Percentiles rank a stretch among this genome's conserved stretches.
Conservation (phyloP, 2,113 vertebrate genomes). For the Aegithalos caudatus region DNA sequence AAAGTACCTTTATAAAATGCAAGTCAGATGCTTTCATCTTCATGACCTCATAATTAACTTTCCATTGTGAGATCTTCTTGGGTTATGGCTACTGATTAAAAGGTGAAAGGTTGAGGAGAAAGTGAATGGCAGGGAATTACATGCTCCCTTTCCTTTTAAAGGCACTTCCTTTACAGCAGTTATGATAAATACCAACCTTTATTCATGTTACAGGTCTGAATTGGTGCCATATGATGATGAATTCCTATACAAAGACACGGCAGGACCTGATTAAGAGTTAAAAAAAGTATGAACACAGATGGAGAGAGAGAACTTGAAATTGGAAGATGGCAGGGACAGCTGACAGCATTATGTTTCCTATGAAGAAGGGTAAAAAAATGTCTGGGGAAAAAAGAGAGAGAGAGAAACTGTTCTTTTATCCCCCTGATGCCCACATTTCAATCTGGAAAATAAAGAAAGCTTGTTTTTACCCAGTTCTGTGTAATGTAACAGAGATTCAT, state of each 20-base stretch:
- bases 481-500: constrained; percentile 1
- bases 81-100: constrained; percentile 76
- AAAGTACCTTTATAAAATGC: constrained; percentile 71
- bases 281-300: constrained; percentile 64
- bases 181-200: constrained; percentile 78
- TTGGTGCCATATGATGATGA: constrained; percentile 79
- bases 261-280: constrained; percentile 73
- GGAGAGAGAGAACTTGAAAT: constrained; percentile 53
- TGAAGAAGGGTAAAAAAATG: not conserved
- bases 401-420: constrained; percentile 61
- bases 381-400: not conserved
- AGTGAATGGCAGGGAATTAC: constrained; percentile 74
- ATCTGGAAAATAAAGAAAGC: not conserved
- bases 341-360: constrained; percentile 45
- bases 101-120: constrained; percentile 70
- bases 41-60: constrained; percentile 76
- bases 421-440: constrained; percentile 44
- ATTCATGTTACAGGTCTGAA: constrained; percentile 76
- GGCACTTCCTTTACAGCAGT: constrained; percentile 75
- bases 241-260: constrained; percentile 74
- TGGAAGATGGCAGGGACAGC: constrained; percentile 46
- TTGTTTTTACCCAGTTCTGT: not conserved
- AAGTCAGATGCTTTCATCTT: constrained; percentile 73
- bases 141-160: constrained; percentile 74
- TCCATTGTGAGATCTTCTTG: constrained; percentile 69